Conservation (phyloP, 2,888 invertebrate species). For the Germaria angustata region DNA sequence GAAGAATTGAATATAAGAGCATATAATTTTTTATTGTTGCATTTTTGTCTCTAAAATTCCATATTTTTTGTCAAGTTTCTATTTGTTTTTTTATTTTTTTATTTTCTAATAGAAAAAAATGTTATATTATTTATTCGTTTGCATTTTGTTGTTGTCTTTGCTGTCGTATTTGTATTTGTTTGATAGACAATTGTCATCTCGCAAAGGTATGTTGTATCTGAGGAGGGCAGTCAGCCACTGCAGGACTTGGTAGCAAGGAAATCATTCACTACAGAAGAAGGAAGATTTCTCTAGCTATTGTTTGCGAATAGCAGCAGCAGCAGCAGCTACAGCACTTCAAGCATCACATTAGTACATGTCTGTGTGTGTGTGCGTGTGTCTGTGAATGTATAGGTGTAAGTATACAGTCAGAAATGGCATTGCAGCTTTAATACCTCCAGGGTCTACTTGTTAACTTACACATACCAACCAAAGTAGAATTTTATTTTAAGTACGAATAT, state of each 20-base stretch:
- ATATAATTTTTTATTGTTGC: slow-evolving; percentile 50
- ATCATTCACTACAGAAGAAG: background rate
- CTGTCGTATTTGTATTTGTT: slow-evolving; percentile 57
- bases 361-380: background rate
- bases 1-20: slow-evolving; percentile 37
- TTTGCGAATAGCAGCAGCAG: slow-evolving; percentile 17
- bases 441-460: slow-evolving; percentile 63
- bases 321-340: slow-evolving; percentile 20
- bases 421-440: slow-evolving; percentile 65
- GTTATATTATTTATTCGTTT: slow-evolving; percentile 61
- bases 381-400: background rate
- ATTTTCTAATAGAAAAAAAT: background rate
- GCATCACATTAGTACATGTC: background rate
- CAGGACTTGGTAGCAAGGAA: slow-evolving; percentile 29
- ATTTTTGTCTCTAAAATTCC: slow-evolving; percentile 59
- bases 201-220: slow-evolving; percentile 25
- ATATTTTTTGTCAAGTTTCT: background rate
- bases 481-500: slow-evolving; percentile 36
- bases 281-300: slow-evolving; percentile 33
- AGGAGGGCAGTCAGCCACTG: slow-evolving; percentile 32
- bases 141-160: slow-evolving; percentile 47
- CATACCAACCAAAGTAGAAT: slow-evolving; percentile 1
- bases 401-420: slow-evolving; percentile 49
- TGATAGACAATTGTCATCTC: slow-evolving; percentile 70
- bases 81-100: background rate